These are phyloP conservation scores for Thunnus albacares DNA, from an alignment of 2,797 vertebrate genomes.

Conservation along the genomic window DNA sequence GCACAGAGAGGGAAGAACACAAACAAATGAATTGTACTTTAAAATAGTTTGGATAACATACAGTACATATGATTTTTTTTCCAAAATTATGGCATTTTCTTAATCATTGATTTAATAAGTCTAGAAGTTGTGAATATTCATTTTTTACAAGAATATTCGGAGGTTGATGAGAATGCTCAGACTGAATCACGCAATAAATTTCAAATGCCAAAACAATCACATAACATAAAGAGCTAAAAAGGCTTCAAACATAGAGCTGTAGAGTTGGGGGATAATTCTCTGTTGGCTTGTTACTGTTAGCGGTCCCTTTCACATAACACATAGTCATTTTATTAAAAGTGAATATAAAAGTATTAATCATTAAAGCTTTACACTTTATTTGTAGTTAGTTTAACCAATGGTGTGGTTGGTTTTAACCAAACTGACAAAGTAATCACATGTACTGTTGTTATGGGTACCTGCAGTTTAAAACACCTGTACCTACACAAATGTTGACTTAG, in stretches of 20 bases:
- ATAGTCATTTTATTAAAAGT: no score
- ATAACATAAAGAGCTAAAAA: not conserved
- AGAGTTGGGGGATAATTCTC: no score
- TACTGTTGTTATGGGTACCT: no score
- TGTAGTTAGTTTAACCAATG: no score
- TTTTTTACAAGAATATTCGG: no score
- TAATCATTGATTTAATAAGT: not conserved
- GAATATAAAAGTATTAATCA: no score
- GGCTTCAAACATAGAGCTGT: no score
- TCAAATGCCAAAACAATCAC: not conserved
- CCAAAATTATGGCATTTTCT: not conserved
- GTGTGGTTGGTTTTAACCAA: no score
- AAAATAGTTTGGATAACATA: not conserved
- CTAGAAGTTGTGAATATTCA: not conserved
- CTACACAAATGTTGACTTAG: not conserved
- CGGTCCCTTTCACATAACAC: no score
- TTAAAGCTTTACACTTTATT: no score
- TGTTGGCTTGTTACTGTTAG: no score
- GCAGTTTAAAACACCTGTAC: not conserved
- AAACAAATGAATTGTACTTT: conserved; percentile 12
- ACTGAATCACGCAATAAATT: not conserved
- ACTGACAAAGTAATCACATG: no score
- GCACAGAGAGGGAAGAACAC: conserved; percentile 18
- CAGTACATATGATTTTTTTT: not conserved
- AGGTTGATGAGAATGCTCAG: not conserved